Conservation (phyloP, 2,797 vertebrate genomes). For the Mormyrus proboscirostris region DNA sequence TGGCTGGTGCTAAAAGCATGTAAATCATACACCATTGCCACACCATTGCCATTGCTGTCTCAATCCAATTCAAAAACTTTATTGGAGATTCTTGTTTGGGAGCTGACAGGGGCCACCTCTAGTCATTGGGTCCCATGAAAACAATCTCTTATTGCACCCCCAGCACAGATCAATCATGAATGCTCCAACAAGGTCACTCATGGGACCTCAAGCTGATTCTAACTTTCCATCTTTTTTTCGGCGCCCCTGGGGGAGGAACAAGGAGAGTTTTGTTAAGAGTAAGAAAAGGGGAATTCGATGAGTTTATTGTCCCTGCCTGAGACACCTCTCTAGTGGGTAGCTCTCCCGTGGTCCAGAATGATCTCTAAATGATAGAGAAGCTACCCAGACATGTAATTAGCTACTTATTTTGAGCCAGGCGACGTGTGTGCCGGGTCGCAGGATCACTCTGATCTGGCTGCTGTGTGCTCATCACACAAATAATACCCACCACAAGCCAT, state of each 20-base stretch:
- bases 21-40: neutral
- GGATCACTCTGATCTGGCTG: neutral
- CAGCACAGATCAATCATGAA: neutral
- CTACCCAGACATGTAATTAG: constrained; percentile 21
- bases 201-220: neutral
- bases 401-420: neutral
- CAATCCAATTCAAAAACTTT: constrained; percentile 4
- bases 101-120: neutral
- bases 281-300: neutral
- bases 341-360: constrained; percentile 12
- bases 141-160: neutral
- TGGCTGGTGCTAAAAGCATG: neutral
- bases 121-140: neutral
- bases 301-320: neutral
- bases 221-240: neutral
- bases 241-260: neutral
- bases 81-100: neutral
- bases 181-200: neutral
- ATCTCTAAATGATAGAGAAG: constrained; percentile 16
- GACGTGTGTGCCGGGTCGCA: constrained; percentile 9
- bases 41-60: neutral
- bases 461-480: constrained; percentile 8
- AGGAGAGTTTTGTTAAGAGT: neutral
- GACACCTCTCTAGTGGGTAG: constrained; percentile 3
- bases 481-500: constrained; percentile 11